Evolutionary conservation across 2,113 vertebrate genomes (phyloP), one percentile per base, ranked within the genome.

Genomic region (Candoia aspera): DNA sequence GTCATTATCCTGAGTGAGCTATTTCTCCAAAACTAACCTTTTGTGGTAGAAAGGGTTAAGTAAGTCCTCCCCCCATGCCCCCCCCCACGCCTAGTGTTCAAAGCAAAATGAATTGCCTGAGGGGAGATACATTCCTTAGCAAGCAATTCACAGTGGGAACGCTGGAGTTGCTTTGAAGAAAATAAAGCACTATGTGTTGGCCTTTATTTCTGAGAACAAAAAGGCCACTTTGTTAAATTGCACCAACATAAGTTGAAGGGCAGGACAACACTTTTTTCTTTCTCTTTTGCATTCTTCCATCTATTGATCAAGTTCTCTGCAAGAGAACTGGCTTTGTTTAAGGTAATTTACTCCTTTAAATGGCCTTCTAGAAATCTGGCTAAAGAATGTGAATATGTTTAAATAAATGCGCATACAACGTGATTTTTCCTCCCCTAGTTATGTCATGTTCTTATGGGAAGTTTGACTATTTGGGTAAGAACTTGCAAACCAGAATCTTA

Each of bases 211-310:
- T 55, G 90, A 94, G 96, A 95, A 97, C 95, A 97, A 97, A 92
- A 96, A 90, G 92, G 88, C 90, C 93, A 10, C 96, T 97, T 96
- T 96, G 94, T 96, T 95, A 93, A 95, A 95, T 95, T 96, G 95
- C 95, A 93, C 94, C 62, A 58, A 68, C 21, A 62, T 93, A 91
- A 91, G 62, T 91, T 84, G 88, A 95, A 93, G 93, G 95, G 93
- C 94, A 94, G 94, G 96, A 95, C 84, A 86, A 37, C 58, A 84
- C 26, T 37, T 55, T 26, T 68, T 94, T 96, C 95, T 6, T 1
- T 84, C 42, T 84, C 9, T 49, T 46, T 84, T n/a, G 54, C 85
- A 29, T 17, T 33, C 11, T 86, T 19, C 89, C 94, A 29, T 21
- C 54, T 92, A 92, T 94, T 86, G 94, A 90, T 96, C 94, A 92